A percentile compares a stretch with the other conserved stretches of the same genome.
phyloP scores from a whole-genome alignment of 2,888 invertebrate genomes.

The Macaria notata region DNA sequence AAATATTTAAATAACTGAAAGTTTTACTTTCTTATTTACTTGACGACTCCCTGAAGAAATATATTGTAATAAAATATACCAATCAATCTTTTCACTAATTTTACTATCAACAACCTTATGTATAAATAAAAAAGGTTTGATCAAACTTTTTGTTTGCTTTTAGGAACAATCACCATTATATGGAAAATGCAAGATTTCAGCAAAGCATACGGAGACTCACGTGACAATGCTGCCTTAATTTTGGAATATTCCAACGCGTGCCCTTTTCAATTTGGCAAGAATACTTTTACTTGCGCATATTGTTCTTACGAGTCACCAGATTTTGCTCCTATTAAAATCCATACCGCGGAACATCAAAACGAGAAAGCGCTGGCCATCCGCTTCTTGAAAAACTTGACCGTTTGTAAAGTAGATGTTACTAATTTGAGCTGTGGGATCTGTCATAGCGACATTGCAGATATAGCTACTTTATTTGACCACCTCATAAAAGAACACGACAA shows the following conservation, averaged over 20 bases:
- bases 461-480: constrained; percentile 17
- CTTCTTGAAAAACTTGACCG: background rate
- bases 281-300: constrained; percentile 55
- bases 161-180: constrained; percentile 9
- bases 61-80: too few species aligned
- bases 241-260: constrained; percentile 10
- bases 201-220: background rate
- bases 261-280: constrained; percentile 5
- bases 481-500: constrained; percentile 20
- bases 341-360: constrained; percentile 4
- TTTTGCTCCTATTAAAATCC: constrained; percentile 2
- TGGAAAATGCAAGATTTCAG: constrained; percentile 7
- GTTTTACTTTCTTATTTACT: too few species aligned
- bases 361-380: background rate
- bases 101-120: too few species aligned
- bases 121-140: too few species aligned
- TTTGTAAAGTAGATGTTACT: constrained; percentile 22
- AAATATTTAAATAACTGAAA: too few species aligned
- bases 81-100: too few species aligned
- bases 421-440: constrained; percentile 25
- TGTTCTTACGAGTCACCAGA: constrained; percentile 41
- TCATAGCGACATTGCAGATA: constrained; percentile 5
- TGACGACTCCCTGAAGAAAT: too few species aligned
- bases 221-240: constrained; percentile 2
- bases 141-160: constrained; percentile 12